phyloP scores from a whole-genome alignment of 2,113 vertebrate genomes.

The Hydrolagus affinis region DNA sequence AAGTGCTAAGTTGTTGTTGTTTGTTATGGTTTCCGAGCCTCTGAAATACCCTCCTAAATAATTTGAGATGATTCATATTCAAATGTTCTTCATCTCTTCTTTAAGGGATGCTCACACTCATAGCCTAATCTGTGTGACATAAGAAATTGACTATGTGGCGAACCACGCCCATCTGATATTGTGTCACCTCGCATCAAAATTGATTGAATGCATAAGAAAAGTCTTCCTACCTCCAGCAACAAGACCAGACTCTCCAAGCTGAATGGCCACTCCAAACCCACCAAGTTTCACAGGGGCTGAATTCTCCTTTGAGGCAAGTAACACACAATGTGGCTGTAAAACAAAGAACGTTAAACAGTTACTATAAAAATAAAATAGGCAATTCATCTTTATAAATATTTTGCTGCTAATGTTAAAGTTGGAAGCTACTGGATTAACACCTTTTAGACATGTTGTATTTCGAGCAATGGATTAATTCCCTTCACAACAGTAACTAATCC shows the following conservation, averaged over 20 bases:
- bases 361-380: not conserved
- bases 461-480: no score
- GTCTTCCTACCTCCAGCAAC: slow-evolving; percentile 87
- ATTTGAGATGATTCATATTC: no score
- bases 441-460: not conserved
- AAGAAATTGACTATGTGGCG: no score
- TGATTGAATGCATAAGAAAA: not conserved
- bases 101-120: no score
- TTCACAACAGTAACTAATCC: no score
- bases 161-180: no score
- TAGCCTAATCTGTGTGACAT: no score
- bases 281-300: slow-evolving; percentile 93
- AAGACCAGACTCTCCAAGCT: slow-evolving; percentile 90
- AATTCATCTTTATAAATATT: not conserved
- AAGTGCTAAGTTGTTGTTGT: no score
- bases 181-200: no score
- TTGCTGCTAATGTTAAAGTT: not conserved
- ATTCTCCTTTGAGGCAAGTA: slow-evolving; percentile 95
- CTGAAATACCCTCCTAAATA: no score
- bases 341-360: slow-evolving; percentile 36
- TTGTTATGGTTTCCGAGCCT: no score
- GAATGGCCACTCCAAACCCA: slow-evolving; percentile 93
- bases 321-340: slow-evolving; percentile 89
- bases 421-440: not conserved
- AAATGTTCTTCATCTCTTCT: no score